These are phyloP conservation scores for Colaptes auratus DNA, from an alignment of 2,113 vertebrate species.

Conservation along the genomic window DNA sequence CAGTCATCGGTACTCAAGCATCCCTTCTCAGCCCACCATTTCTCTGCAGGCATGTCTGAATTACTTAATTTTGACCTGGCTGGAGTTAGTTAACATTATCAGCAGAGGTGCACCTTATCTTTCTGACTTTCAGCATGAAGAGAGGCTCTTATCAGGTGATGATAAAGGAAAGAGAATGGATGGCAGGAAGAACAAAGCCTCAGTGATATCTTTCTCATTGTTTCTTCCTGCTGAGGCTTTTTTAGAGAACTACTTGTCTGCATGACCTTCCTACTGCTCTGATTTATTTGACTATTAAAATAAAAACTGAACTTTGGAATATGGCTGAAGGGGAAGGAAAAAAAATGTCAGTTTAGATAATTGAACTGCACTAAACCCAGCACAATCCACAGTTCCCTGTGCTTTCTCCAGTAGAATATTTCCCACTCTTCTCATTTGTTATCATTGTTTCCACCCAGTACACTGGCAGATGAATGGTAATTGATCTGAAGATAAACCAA, in stretches of 20 bases:
- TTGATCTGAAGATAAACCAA: background rate
- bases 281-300: slow-evolving; percentile 40
- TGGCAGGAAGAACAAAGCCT: slow-evolving; percentile 23
- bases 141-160: background rate
- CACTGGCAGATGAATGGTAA: slow-evolving; percentile 15
- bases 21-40: background rate
- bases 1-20: background rate
- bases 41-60: background rate
- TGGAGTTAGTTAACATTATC: slow-evolving; percentile 6
- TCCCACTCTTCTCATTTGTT: slow-evolving; percentile 40
- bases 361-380: background rate
- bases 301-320: slow-evolving; percentile 1
- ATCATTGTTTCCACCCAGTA: background rate
- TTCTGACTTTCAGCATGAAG: slow-evolving; percentile 22
- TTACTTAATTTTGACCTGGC: slow-evolving; percentile 19
- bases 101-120: slow-evolving; percentile 11
- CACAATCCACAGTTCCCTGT: background rate
- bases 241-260: background rate
- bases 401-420: background rate
- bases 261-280: slow-evolving; percentile 23
- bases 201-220: background rate
- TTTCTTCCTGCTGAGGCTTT: slow-evolving; percentile 10
- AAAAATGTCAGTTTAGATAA: background rate
- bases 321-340: background rate
- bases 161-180: background rate